Conservation (phyloP, 2,113 vertebrate species). For the Helogale parvula region DNA sequence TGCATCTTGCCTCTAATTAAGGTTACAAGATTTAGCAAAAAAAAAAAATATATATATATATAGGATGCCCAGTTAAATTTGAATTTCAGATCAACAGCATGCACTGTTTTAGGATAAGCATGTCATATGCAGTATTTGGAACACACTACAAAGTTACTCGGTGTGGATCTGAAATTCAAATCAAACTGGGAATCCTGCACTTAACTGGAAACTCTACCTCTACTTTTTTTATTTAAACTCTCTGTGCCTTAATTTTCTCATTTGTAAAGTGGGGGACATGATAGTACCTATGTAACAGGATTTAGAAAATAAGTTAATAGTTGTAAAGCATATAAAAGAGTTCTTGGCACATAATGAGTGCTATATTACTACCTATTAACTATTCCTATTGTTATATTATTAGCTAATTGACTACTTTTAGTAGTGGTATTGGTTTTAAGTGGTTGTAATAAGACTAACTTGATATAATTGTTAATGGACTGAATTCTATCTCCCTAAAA, state of each 20-base stretch:
- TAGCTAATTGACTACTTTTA: neutral
- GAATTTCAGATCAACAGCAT: slow-evolving; percentile 19
- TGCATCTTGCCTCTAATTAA: neutral
- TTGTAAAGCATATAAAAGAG: neutral
- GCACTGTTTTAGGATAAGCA: neutral
- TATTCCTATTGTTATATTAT: neutral
- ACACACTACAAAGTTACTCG: neutral
- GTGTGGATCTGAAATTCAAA: neutral
- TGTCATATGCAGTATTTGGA: neutral
- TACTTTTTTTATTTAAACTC: neutral
- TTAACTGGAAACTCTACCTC: neutral
- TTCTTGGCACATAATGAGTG: neutral
- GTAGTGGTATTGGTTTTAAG: neutral
- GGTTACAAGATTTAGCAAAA: neutral
- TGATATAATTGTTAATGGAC: neutral
- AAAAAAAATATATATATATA: neutral
- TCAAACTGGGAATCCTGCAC: neutral
- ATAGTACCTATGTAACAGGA: neutral
- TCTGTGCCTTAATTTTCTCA: neutral
- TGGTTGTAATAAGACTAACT: neutral
- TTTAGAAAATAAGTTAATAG: neutral
- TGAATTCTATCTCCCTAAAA: neutral
- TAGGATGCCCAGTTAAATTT: neutral
- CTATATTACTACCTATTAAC: neutral
- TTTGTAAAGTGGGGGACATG: neutral